phyloP scores from a whole-genome alignment of 2,888 invertebrate species.

The Parochlus steinenii region DNA sequence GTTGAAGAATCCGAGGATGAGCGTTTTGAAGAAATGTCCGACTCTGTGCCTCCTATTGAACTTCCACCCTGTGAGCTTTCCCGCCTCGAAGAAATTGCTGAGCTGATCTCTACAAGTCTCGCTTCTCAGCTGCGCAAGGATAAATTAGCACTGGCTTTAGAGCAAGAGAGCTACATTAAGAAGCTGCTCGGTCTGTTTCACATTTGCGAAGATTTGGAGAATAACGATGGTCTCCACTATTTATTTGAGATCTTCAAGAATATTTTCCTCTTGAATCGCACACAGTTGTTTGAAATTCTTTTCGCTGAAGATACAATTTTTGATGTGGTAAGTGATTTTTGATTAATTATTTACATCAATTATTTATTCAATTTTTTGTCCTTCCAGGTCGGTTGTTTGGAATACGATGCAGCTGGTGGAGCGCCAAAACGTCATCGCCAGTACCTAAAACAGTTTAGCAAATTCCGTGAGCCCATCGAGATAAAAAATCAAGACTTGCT shows the following conservation, averaged over 20 bases:
- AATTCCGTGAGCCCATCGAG: constrained; percentile 85
- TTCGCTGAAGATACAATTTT: constrained; percentile 93
- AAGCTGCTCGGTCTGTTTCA: constrained; percentile 90
- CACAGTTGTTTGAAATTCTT: constrained; percentile 92
- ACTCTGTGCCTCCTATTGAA: constrained; percentile 85
- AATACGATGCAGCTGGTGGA: constrained; percentile 83
- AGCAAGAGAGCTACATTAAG: constrained; percentile 87
- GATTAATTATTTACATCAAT: too few species aligned
- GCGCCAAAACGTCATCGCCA: constrained; percentile 88
- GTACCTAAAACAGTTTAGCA: constrained; percentile 82
- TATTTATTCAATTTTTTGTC: too few species aligned
- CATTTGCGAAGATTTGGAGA: constrained; percentile 93
- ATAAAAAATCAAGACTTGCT: constrained; percentile 88
- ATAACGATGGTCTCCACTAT: constrained; percentile 85
- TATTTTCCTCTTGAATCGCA: constrained; percentile 95
- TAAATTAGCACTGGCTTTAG: constrained; percentile 82
- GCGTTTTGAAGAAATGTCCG: constrained; percentile 90
- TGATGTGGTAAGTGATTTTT: too few species aligned
- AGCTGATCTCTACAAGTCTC: constrained; percentile 74
- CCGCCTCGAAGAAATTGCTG: constrained; percentile 87
- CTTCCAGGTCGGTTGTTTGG: constrained; percentile 96
- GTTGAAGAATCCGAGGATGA: constrained; percentile 96
- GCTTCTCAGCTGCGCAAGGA: constrained; percentile 84
- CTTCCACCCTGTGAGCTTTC: constrained; percentile 89
- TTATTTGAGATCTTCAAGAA: constrained; percentile 97